Conservation (phyloP, 2,113 vertebrate species). For the Crypturellus undulatus region DNA sequence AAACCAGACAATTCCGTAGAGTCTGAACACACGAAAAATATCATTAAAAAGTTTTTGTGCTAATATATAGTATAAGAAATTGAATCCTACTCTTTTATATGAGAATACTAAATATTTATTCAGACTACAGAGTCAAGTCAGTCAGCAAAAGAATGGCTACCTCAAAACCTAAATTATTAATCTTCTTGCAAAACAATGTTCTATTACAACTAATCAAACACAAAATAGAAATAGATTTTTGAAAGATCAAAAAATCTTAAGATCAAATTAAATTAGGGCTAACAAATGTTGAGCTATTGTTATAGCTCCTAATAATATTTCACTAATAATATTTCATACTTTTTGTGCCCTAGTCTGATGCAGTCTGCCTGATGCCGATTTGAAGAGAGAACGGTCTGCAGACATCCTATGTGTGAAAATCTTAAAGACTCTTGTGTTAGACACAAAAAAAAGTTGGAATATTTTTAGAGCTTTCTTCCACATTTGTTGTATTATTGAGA, state of each 20-base stretch:
- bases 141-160: neutral
- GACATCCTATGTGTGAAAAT: fast-evolving
- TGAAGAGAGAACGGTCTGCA: neutral
- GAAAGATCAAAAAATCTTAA: neutral
- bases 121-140: neutral
- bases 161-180: neutral
- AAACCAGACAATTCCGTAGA: neutral
- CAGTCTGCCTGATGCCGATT: neutral
- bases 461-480: neutral
- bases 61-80: neutral
- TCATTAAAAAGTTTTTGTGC: neutral
- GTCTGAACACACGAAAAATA: neutral
- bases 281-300: neutral
- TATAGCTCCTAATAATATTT: neutral
- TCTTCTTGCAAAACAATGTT: neutral
- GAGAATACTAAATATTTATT: neutral
- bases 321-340: neutral
- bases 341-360: neutral
- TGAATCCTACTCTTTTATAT: neutral
- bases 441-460: neutral
- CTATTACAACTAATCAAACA: neutral
- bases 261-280: neutral
- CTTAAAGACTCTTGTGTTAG: neutral
- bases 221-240: neutral
- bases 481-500: neutral